phyloP scores from a whole-genome alignment of 2,797 vertebrate genomes.

The Tenualosa ilisha region DNA sequence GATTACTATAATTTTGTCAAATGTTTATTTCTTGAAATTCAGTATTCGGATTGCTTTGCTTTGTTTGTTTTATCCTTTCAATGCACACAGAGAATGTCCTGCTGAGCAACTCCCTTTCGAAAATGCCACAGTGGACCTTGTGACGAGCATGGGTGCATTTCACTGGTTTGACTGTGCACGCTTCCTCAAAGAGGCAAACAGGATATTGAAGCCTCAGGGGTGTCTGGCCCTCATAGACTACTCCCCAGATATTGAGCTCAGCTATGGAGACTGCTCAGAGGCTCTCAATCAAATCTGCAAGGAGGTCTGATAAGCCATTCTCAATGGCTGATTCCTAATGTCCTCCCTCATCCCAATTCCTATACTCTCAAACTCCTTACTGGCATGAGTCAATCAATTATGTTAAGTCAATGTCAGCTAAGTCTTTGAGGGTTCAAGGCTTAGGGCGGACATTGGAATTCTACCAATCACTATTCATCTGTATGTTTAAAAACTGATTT shows the following conservation, averaged over 20 bases:
- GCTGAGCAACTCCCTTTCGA: slow-evolving; percentile 77
- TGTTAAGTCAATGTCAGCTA: no score
- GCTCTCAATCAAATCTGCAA: slow-evolving; percentile 70
- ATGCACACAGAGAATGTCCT: slow-evolving; percentile 62
- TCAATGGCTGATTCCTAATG: no score
- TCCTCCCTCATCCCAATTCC: no score
- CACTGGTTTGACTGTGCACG: slow-evolving; percentile 79
- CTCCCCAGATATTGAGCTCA: slow-evolving; percentile 71
- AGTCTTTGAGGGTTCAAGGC: no score
- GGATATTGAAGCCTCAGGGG: slow-evolving; percentile 73
- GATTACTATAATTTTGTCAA: no score
- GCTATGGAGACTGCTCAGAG: slow-evolving; percentile 59
- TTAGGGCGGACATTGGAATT: no score
- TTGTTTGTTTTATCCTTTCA: neutral
- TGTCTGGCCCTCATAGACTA: slow-evolving; percentile 80
- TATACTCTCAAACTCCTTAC: no score
- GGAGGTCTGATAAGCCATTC: slow-evolving; percentile 65
- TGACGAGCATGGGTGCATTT: slow-evolving; percentile 77
- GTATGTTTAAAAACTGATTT: no score
- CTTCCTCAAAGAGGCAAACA: slow-evolving; percentile 74
- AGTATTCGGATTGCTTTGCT: neutral
- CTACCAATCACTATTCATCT: no score
- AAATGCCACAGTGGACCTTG: slow-evolving; percentile 73
- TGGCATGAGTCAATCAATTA: no score
- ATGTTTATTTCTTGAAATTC: neutral